Base-by-base conservation (phyloP, 1,140 invertebrate species). In the Drosophila kohkoa region DNA sequence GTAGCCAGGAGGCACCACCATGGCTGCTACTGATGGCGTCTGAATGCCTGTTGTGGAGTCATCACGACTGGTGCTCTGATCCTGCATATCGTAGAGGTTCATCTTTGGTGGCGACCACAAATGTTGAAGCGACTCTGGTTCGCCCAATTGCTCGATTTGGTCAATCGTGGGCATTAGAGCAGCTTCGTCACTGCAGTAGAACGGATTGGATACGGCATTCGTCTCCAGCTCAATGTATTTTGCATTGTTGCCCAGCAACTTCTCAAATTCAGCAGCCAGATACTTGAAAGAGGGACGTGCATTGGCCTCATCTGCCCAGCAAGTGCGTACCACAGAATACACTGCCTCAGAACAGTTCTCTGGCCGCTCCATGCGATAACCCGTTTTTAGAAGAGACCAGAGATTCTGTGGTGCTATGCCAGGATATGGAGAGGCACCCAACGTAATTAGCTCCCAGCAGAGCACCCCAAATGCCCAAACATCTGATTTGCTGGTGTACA, bases 381-480 rank as follows among this genome's bases (percentile, higher is more conserved):
- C 97, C 5, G 94, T 94, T 71, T 95, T 95, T 0, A 99, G 94
- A 30, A 97, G 92, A 59, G 95, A 94, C 92, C 96, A 97, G 5
- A 98, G 94, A 90, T 96, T 95, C 81, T 97, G 96, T 1, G 96
- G 95, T 25, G 95, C 94, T 10, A 97, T 95, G 38, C 96, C 96
- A 1, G 97, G 96, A 66, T 92, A 92, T 0, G 92, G 92, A 0
- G 92, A 92, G 11, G 92, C 92, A 8, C 92, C 97, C 49, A 98
- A 92, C 0, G 97, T 98, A 0, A 97, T 95, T 76, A 99, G 94
- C 92, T 99, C 98, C 97, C 98, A 98, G 11, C 98, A 93, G 1
- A 98, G 94, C 1, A 98, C 94, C 0, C 98, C 97, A 92, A 96
- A 98, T 20, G 97, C 97, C 98, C 98, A 98, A 1, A 98, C 96